Percentiles rank a stretch among this genome's conserved stretches.
Evolutionary conservation across 2,113 vertebrate genomes (phyloP).

Genomic region (Melanerpes aurifrons): DNA sequence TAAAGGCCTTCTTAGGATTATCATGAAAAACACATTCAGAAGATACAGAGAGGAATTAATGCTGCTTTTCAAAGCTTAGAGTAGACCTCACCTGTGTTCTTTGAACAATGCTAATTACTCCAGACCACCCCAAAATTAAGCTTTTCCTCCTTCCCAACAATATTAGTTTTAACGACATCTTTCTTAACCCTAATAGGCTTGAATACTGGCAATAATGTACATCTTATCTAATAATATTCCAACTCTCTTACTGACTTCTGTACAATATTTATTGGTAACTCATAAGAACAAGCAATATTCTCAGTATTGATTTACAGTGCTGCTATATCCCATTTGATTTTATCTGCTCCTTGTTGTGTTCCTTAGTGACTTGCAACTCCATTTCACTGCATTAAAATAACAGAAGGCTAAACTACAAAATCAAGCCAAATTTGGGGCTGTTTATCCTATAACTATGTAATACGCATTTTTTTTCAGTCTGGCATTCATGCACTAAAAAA

Average conservation of each 20-base stretch:
- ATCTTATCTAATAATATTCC: background rate
- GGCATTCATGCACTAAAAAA: background rate
- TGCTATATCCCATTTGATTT: background rate
- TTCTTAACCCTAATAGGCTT: background rate
- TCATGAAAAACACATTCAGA: background rate
- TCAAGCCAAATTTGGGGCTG: background rate
- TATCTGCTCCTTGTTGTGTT: background rate
- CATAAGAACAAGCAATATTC: background rate
- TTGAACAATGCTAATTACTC: background rate
- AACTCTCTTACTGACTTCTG: background rate
- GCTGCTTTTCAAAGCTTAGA: background rate
- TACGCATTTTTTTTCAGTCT: constrained; percentile 22
- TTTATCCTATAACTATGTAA: background rate
- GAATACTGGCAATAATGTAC: background rate
- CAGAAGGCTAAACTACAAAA: background rate
- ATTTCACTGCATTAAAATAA: constrained; percentile 16
- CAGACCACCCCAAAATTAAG: background rate
- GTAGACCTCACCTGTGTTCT: background rate
- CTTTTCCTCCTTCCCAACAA: background rate
- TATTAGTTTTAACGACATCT: background rate
- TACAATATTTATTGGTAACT: background rate
- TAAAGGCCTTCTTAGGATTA: background rate
- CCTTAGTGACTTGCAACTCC: background rate
- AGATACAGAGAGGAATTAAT: background rate
- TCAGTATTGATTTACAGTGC: background rate